These are phyloP conservation scores for Trissolcus brochymenae DNA, from an alignment of 2,888 invertebrate genomes.

Conservation along the genomic window DNA sequence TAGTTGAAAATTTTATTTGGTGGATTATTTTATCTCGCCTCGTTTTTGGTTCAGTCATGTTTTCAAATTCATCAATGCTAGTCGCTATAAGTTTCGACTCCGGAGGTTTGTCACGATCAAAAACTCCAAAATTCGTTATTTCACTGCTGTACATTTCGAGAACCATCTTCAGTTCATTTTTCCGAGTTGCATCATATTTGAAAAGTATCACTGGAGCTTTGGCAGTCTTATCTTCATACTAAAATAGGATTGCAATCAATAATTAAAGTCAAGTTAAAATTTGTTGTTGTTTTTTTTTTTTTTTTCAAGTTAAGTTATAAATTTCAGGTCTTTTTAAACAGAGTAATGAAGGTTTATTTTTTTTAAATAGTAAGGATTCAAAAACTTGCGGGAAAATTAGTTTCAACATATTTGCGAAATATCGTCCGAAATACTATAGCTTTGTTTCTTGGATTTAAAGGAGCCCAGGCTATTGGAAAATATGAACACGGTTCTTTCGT, in stretches of 20 bases:
- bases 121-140: conserved; percentile 71
- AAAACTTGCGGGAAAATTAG: conserved; percentile 67
- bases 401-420: conserved; percentile 69
- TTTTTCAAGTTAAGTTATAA: neutral
- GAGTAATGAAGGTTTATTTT: no score
- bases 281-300: no score
- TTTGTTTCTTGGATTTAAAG: conserved; percentile 69
- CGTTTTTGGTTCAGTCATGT: conserved; percentile 64
- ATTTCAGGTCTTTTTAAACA: neutral
- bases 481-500: conserved; percentile 62
- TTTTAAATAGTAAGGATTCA: conserved; percentile 41
- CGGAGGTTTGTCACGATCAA: conserved; percentile 71
- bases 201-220: conserved; percentile 71
- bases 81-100: conserved; percentile 69
- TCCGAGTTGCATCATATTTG: conserved; percentile 72
- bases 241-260: conserved; percentile 4
- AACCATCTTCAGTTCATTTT: conserved; percentile 70
- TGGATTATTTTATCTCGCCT: conserved; percentile 57
- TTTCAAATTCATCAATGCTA: conserved; percentile 69
- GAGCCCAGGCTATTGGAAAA: conserved; percentile 70
- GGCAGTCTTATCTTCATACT: conserved; percentile 71
- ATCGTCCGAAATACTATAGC: conserved; percentile 68
- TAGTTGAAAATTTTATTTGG: neutral
- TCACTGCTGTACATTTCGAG: conserved; percentile 69
- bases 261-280: conserved; percentile 1